Percentiles rank a stretch among this genome's conserved stretches.
phyloP scores from a whole-genome alignment of 2,113 vertebrate species.

The Marmota monax region DNA sequence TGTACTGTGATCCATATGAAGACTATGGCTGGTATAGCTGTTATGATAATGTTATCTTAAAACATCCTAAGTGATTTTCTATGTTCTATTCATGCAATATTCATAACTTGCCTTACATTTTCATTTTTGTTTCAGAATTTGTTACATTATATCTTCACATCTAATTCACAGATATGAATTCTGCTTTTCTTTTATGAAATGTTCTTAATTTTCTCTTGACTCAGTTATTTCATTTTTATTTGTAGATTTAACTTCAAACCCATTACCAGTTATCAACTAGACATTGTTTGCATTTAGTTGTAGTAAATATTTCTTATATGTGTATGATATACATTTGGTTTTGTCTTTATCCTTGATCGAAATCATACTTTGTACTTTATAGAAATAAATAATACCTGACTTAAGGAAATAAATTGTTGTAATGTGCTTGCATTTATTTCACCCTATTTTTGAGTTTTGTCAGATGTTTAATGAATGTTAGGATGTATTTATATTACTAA shows the following conservation, averaged over 20 bases:
- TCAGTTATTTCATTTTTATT: neutral
- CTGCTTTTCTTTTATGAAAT: neutral
- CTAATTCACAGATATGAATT: neutral
- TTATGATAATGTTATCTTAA: neutral
- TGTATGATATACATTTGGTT: neutral
- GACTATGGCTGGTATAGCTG: neutral
- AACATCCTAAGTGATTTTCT: neutral
- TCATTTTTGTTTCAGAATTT: neutral
- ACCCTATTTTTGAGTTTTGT: neutral
- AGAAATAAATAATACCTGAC: neutral
- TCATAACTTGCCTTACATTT: neutral
- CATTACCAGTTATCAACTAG: neutral
- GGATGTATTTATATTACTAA: neutral
- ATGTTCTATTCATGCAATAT: neutral
- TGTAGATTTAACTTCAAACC: neutral
- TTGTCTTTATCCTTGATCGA: neutral
- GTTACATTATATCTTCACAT: neutral
- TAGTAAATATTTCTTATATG: neutral
- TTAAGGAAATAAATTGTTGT: neutral
- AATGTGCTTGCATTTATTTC: neutral
- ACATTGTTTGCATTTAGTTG: neutral
- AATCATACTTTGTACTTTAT: neutral
- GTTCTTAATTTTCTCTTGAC: neutral
- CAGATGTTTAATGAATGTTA: neutral
- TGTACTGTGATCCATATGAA: neutral